Conservation (phyloP, 1,140 invertebrate species). For the Drosophila asahinai region DNA sequence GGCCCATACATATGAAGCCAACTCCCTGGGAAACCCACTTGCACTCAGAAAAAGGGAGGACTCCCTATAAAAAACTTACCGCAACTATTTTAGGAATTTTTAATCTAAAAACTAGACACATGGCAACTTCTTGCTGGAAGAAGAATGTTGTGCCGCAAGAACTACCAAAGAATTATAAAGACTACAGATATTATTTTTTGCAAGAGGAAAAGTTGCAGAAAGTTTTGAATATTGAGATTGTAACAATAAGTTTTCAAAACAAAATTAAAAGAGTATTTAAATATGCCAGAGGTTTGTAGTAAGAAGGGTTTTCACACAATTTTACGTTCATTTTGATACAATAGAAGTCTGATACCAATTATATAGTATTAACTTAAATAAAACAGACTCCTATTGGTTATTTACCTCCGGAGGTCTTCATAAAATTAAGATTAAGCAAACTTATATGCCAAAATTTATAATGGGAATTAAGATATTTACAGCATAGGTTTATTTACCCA, state of each 20-base stretch:
- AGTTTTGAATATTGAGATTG: conserved; percentile 21
- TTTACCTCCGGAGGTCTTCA: no score
- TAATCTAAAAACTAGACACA: conserved; percentile 37
- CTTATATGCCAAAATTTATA: no score
- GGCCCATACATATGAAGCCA: conserved; percentile 63
- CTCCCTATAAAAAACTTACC: conserved; percentile 21
- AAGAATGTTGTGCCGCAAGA: not conserved
- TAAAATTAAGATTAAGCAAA: no score
- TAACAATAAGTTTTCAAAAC: conserved; percentile 8
- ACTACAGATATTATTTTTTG: conserved; percentile 2
- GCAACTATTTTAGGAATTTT: conserved; percentile 41
- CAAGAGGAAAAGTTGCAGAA: conserved; percentile 7
- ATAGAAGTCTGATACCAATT: not conserved
- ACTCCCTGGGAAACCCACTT: conserved; percentile 31
- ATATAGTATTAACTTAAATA: not conserved
- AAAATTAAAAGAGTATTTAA: conserved; percentile 3
- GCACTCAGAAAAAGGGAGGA: conserved; percentile 20
- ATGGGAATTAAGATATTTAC: no score
- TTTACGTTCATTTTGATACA: not conserved
- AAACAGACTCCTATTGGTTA: no score
- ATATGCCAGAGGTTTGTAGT: not conserved
- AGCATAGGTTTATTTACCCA: no score
- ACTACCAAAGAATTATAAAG: no score
- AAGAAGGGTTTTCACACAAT: not conserved
- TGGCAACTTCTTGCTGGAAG: conserved; percentile 12